Percentiles rank a stretch among this genome's conserved stretches.
phyloP scores from a whole-genome alignment of 2,888 invertebrate species.

The Melieria omissa region DNA sequence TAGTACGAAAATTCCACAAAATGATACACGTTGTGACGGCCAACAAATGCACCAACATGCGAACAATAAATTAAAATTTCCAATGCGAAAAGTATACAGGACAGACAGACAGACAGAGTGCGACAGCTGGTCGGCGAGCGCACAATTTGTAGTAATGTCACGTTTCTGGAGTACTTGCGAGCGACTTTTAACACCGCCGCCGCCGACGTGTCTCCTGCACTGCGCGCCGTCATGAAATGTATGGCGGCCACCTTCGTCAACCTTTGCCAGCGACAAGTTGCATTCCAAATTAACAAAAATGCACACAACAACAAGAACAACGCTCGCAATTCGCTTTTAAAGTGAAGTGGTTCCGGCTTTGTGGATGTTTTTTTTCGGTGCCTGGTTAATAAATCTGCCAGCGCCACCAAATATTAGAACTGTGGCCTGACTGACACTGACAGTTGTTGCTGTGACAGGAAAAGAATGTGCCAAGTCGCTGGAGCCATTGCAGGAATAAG shows the following conservation, averaged over 20 bases:
- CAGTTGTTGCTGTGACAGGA: too few relatives aligned
- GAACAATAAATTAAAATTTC: neutral
- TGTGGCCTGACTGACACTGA: too few relatives aligned
- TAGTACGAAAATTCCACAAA: neutral
- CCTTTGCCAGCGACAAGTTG: neutral
- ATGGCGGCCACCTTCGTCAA: neutral
- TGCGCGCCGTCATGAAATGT: neutral
- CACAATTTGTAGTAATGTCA: neutral
- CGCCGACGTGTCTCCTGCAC: neutral
- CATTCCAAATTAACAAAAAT: too few relatives aligned
- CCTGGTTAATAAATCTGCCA: too few relatives aligned
- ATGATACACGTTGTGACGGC: neutral
- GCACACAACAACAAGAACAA: too few relatives aligned
- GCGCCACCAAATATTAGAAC: too few relatives aligned
- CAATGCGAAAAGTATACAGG: neutral
- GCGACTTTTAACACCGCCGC: slow-evolving; percentile 1
- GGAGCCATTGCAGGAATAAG: too few relatives aligned
- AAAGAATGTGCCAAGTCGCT: too few relatives aligned
- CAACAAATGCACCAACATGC: neutral
- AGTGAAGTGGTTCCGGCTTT: too few relatives aligned
- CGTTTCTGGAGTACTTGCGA: neutral
- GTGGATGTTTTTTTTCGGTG: too few relatives aligned
- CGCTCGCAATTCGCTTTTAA: too few relatives aligned
- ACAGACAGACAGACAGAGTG: neutral
- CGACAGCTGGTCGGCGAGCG: neutral